phyloP scores from a whole-genome alignment of 2,797 vertebrate genomes.

The Helicolenus hilgendorfi region DNA sequence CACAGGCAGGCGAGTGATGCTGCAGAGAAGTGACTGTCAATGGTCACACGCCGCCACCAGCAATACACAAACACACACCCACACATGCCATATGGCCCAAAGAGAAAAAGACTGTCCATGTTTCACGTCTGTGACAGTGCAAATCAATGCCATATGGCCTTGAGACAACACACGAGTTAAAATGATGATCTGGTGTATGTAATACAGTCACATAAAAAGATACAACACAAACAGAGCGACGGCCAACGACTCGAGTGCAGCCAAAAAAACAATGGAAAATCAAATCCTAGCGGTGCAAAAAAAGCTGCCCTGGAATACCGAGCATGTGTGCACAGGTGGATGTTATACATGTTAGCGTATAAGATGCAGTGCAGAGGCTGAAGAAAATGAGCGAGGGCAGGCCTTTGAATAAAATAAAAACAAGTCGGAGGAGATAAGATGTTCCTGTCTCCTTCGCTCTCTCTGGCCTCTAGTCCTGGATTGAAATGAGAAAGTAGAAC shows the following conservation, averaged over 20 bases:
- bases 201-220: constrained; percentile 36
- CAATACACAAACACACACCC: constrained; percentile 73
- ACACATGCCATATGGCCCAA: constrained; percentile 81
- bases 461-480: constrained; percentile 38
- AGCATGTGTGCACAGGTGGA: background rate
- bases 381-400: constrained; percentile 4
- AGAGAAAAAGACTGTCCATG: constrained; percentile 62
- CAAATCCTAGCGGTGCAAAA: background rate
- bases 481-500: constrained; percentile 66
- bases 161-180: constrained; percentile 56
- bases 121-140: constrained; percentile 69
- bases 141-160: constrained; percentile 80
- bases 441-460: constrained; percentile 28
- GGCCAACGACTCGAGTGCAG: background rate
- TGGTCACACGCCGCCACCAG: constrained; percentile 47
- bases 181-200: constrained; percentile 64
- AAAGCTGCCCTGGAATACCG: background rate
- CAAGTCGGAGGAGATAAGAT: constrained; percentile 30
- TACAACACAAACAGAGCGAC: constrained; percentile 35
- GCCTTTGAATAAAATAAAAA: constrained; percentile 12
- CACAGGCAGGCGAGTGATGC: constrained; percentile 34
- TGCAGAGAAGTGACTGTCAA: constrained; percentile 50
- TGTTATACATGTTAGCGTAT: background rate
- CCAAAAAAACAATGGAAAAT: background rate
- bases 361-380: constrained; percentile 3